Evolutionary conservation across 2,888 invertebrate species (phyloP), one percentile per base, ranked within the genome.

Genomic region (Dryobota labecula): DNA sequence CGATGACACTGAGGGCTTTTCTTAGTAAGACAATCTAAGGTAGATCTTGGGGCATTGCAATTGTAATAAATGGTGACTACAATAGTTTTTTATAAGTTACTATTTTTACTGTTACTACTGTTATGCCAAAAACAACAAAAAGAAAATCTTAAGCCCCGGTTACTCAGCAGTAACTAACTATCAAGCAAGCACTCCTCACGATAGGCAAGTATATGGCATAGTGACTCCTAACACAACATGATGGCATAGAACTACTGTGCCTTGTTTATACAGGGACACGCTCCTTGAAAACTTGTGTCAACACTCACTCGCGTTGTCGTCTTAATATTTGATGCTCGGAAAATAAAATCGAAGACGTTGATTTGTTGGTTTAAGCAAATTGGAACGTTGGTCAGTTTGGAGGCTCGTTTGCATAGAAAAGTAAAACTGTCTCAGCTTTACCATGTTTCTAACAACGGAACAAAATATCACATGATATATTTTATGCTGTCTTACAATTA

Each of bases 261-360:
- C 79, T 66, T 83, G 74, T 80, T 83, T 70, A 69, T 68, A 60
- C 74, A 27, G 65, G 70, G 64, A 56, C 41, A 27, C 57, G 66
- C 75, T 63, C 51, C 68, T 79, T 61, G 63, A 61, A 65, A 68
- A 73, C 63, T 56, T 61, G 62, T 69, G 80, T 80, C 80, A 81
- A 80, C 69, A 72, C 33, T 11, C 68, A 54, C 57, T 81, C 82
- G 47, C 70, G 70, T 84, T 73, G 33, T 62, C 51, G 75, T 60
- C 53, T 70, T 64, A 68, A 77, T 73, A 76, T 85, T 84, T 74
- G 73, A 84, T 81, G 71, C 77, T 77, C n/a, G 43, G 36, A 41
- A 70, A 72, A 65, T 78, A 78, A 60, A 83, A 63, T 63, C 43
- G 77, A 65, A 63, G 33, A 65, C n/a, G 57, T 68, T 73, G 54